A percentile compares a stretch with the other conserved stretches of the same genome.
Conservation (phyloP, 2,797 vertebrate species). For the Pseudochirops cupreus region DNA sequence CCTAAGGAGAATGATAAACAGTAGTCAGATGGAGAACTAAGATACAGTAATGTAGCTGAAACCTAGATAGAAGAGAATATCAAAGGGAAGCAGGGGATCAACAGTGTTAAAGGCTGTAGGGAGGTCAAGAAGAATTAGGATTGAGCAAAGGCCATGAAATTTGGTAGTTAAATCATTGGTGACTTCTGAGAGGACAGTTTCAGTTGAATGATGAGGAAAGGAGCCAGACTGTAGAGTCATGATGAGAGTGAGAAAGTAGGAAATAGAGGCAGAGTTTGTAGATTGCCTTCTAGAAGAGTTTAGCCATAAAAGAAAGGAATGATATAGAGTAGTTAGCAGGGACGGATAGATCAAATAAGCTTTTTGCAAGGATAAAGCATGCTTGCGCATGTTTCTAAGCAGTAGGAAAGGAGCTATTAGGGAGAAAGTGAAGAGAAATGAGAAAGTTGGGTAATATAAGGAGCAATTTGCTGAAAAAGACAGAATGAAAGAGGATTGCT, state of each 20-base stretch:
- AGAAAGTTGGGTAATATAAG: background rate
- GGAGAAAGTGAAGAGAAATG: background rate
- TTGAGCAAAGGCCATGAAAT: background rate
- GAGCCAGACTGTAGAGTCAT: background rate
- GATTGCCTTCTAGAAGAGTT: background rate
- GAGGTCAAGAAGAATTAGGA: background rate
- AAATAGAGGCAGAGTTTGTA: background rate
- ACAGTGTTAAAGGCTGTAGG: background rate
- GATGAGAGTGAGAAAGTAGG: background rate
- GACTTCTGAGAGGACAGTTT: background rate
- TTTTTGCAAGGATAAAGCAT: background rate
- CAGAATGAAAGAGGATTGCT: background rate
- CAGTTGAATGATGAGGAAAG: background rate
- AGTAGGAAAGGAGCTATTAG: background rate
- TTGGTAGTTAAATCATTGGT: background rate
- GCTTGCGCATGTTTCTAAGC: background rate
- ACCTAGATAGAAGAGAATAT: too few species aligned
- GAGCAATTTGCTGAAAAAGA: background rate
- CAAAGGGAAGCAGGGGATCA: background rate
- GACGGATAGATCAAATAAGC: background rate
- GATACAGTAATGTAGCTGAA: too few species aligned
- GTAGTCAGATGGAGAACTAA: too few species aligned
- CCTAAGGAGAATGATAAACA: too few species aligned
- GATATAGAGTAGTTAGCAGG: background rate
- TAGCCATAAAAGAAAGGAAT: background rate